These are phyloP conservation scores for Lutjanus argentimaculatus DNA, from an alignment of 2,797 vertebrate species.

Conservation along the genomic window DNA sequence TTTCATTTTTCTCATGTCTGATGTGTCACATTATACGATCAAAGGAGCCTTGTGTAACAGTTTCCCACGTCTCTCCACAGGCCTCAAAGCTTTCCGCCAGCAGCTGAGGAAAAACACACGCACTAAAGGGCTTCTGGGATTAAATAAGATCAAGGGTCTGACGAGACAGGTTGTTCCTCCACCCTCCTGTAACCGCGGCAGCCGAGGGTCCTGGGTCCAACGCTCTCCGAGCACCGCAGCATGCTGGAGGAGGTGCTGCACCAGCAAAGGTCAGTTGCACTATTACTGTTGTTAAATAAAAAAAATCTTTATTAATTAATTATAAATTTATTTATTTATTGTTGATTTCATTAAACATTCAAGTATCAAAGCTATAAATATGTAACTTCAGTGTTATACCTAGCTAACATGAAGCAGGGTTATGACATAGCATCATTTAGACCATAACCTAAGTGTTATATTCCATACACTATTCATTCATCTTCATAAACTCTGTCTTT, in stretches of 20 bases:
- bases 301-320: no score
- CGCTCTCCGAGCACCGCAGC: slow-evolving; percentile 88
- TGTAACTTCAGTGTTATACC: no score
- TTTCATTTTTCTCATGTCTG: slow-evolving; percentile 11
- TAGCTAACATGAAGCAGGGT: no score
- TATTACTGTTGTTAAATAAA: not conserved
- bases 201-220: slow-evolving; percentile 88
- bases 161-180: slow-evolving; percentile 91
- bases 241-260: slow-evolving; percentile 94
- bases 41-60: slow-evolving; percentile 60
- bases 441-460: no score
- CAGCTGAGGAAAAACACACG: slow-evolving; percentile 94
- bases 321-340: no score
- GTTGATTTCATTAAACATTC: no score
- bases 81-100: slow-evolving; percentile 96
- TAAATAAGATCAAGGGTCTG: slow-evolving; percentile 97
- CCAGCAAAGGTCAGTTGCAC: slow-evolving; percentile 90
- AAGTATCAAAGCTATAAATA: no score
- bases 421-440: no score
- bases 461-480: no score
- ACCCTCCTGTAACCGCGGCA: slow-evolving; percentile 87
- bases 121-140: slow-evolving; percentile 94
- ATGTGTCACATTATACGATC: slow-evolving; percentile 34
- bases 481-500: no score
- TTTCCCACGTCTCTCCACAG: slow-evolving; percentile 77